Evolutionary conservation across 2,888 invertebrate species (phyloP).

Genomic region (Apamea monoglypha): DNA sequence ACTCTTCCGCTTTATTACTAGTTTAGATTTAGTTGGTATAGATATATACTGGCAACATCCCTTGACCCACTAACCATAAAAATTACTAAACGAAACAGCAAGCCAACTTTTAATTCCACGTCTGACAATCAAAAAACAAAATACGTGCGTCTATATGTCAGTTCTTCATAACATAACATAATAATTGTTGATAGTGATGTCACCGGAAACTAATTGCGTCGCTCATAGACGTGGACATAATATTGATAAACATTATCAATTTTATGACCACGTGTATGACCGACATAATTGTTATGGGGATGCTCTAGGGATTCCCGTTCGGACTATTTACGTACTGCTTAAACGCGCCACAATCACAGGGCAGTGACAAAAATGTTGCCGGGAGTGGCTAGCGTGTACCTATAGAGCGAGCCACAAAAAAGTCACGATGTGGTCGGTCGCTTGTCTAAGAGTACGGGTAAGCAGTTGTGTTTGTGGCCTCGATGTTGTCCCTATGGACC

Average conservation of each 20-base stretch:
- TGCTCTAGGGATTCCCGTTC: constrained; percentile 22
- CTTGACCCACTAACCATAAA: not conserved
- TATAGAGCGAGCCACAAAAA: not conserved
- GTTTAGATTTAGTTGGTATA: too few species aligned
- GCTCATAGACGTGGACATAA: not conserved
- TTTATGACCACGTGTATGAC: constrained; percentile 11
- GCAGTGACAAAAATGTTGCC: not conserved
- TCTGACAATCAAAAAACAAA: constrained; percentile 41
- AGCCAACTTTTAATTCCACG: not conserved
- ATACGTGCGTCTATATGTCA: not conserved
- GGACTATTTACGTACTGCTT: not conserved
- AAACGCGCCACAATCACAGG: not conserved
- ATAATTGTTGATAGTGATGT: constrained; percentile 26
- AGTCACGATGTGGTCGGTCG: not conserved
- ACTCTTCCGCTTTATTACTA: too few species aligned
- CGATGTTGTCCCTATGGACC: not conserved
- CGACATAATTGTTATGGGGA: constrained; percentile 19
- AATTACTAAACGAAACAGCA: not conserved
- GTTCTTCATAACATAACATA: constrained; percentile 7
- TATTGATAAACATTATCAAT: not conserved
- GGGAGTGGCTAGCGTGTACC: not conserved
- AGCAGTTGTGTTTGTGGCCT: not conserved
- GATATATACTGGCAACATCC: not conserved
- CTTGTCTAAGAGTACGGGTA: not conserved
- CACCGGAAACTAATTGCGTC: constrained; percentile 36